Evolutionary conservation across 2,797 vertebrate genomes (phyloP).

Genomic region (Xenops minutus): DNA sequence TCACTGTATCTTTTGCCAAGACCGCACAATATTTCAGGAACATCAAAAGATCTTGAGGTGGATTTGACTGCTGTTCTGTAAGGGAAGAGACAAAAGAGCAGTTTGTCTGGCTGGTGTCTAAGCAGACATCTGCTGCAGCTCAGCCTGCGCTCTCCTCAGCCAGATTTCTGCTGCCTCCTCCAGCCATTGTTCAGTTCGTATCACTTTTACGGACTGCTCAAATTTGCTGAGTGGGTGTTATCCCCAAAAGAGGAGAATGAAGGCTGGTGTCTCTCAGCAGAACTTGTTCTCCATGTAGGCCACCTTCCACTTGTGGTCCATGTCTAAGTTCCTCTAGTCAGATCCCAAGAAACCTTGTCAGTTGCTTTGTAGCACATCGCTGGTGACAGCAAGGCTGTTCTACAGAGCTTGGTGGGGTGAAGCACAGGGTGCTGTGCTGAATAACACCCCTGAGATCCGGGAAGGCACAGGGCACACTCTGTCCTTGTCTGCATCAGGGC

Average conservation of each 20-base stretch:
- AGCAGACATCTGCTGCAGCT: not conserved
- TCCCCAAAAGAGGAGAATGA: not conserved
- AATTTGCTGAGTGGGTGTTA: not conserved
- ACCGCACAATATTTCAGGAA: not conserved
- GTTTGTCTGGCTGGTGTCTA: not conserved
- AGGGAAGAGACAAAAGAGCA: not conserved
- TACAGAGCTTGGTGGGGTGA: not conserved
- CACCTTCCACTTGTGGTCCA: not conserved
- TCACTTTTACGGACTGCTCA: not conserved
- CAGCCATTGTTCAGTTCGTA: not conserved
- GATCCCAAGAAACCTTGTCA: not conserved
- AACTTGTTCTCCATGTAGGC: not conserved
- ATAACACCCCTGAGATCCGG: not conserved
- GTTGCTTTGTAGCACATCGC: not conserved
- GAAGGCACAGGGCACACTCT: not conserved
- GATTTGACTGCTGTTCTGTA: not conserved
- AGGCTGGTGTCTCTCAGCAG: not conserved
- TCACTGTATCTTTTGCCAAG: not conserved
- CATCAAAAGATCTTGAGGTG: not conserved
- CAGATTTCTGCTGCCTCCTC: not conserved
- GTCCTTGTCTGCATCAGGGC: not conserved
- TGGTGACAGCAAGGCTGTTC: not conserved
- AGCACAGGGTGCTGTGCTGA: not conserved
- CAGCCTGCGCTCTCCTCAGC: not conserved
- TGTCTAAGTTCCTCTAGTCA: not conserved